Evolutionary conservation across 2,888 invertebrate species (phyloP), one percentile per base, ranked within the genome.

Genomic region (Heliconius ethilla): DNA sequence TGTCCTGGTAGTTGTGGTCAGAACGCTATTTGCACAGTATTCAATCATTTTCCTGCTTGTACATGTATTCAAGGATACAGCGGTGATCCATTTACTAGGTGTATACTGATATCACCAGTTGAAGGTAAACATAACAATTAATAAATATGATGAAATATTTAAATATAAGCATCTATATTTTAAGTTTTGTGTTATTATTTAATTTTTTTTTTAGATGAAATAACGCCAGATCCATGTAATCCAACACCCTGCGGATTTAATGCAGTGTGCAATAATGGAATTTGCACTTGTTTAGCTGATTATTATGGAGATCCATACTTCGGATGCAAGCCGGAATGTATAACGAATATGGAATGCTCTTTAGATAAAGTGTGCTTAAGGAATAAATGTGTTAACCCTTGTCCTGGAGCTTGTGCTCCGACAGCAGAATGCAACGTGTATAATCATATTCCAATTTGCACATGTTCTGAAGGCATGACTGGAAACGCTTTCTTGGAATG

Each of bases 251-350:
- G 97, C 85, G 96, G 96, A 65, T 91, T 95, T 78, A 96, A 96
- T 88, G 93, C 96, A 7, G 94, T 95, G 86, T 97, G 97, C 85
- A 90, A 91, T 81, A 89, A 96, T 83, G 96, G 96, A 33, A 88
- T 95, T 80, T 97, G 97, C 86, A 95, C 96, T 25, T 97, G 97
- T 86, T 87, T 96, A 77, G 90, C 94, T n/a, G 96, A 96, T 83
- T 97, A 96, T 86, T 95, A 95, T 78, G 97, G 97, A 67, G 96
- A 97, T 90, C 97, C 97, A 59, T 96, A 96, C 85, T 89, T 95
- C 51, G 96, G 96, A 33, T 97, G 97, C 85, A 95, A 96, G 82
- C 97, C 97, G 2, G 97, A 97, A 92, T 97, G 97, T 88, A 94
- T 97, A 29, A 94, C 96, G 27, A 97, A 96, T 87, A 95, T 95